A percentile compares a stretch with the other conserved stretches of the same genome.
Evolutionary conservation across 2,113 vertebrate genomes (phyloP).

Genomic region (Chaenocephalus aceratus): DNA sequence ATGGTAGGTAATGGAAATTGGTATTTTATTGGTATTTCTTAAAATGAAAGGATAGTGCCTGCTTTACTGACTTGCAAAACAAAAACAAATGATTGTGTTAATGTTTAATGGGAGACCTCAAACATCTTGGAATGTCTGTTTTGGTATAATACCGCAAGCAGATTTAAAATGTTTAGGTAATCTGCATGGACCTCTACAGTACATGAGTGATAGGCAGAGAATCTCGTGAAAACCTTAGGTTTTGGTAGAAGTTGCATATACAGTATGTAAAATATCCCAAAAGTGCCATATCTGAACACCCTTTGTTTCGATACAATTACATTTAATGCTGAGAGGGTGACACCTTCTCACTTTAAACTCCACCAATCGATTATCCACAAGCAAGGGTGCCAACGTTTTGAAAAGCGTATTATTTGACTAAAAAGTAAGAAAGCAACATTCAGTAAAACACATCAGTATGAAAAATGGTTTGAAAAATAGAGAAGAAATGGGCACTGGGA

Average conservation of each 20-base stretch:
- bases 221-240: conserved; percentile 75
- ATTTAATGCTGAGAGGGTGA: too few species aligned
- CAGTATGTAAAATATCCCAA: background rate
- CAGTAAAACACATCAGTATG: background rate
- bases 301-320: background rate
- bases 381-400: background rate
- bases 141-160: background rate
- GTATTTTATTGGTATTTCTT: background rate
- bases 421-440: background rate
- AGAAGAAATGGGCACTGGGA: conserved; percentile 5
- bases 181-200: conserved; percentile 40
- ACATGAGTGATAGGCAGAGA: conserved; percentile 1
- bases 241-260: conserved; percentile 48
- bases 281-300: conserved; percentile 1
- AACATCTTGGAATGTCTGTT: conserved; percentile 17
- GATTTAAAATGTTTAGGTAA: conserved; percentile 42
- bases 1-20: background rate
- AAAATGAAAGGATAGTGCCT: background rate
- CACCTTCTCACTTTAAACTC: too few species aligned
- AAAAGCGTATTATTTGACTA: background rate
- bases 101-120: conserved; percentile 20
- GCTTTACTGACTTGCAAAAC: conserved; percentile 1
- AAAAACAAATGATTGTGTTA: background rate
- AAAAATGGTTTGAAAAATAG: conserved; percentile 9
- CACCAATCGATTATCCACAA: background rate